Evolutionary conservation across 2,797 vertebrate genomes (phyloP).

Genomic region (Cirrhinus mrigala): DNA sequence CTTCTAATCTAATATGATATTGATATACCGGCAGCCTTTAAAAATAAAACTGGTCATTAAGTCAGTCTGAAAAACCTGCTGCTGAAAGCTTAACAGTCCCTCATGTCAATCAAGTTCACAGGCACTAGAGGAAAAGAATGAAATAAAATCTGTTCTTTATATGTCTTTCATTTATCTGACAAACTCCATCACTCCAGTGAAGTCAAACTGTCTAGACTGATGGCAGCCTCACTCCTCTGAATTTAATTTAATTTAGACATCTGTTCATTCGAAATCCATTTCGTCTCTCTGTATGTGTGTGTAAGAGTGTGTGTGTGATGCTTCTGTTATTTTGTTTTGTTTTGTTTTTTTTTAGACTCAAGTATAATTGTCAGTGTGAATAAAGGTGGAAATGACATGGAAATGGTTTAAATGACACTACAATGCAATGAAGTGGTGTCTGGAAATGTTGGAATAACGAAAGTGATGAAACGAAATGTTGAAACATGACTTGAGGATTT

Average conservation of each 20-base stretch:
- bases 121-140: slow-evolving; percentile 56
- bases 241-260: slow-evolving; percentile 85
- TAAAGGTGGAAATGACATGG: slow-evolving; percentile 22
- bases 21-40: not conserved
- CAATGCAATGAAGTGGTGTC: slow-evolving; percentile 7
- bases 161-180: slow-evolving; percentile 81
- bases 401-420: slow-evolving; percentile 26
- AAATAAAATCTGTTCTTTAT: slow-evolving; percentile 68
- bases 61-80: slow-evolving; percentile 25
- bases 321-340: slow-evolving; percentile 57
- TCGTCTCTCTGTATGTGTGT: not conserved
- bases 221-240: slow-evolving; percentile 63
- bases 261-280: slow-evolving; percentile 74
- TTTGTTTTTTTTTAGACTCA: slow-evolving; percentile 61
- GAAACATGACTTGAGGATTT: slow-evolving; percentile 20
- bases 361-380: slow-evolving; percentile 47
- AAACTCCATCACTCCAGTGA: slow-evolving; percentile 80
- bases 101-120: slow-evolving; percentile 29
- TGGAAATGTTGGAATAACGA: not conserved
- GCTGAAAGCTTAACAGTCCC: slow-evolving; percentile 24
- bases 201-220: slow-evolving; percentile 78
- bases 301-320: slow-evolving; percentile 25
- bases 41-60: slow-evolving; percentile 43
- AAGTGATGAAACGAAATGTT: slow-evolving; percentile 18
- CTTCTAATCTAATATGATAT: not conserved